These are phyloP conservation scores for Chamaea fasciata DNA, from an alignment of 2,113 vertebrate genomes.

Conservation along the genomic window DNA sequence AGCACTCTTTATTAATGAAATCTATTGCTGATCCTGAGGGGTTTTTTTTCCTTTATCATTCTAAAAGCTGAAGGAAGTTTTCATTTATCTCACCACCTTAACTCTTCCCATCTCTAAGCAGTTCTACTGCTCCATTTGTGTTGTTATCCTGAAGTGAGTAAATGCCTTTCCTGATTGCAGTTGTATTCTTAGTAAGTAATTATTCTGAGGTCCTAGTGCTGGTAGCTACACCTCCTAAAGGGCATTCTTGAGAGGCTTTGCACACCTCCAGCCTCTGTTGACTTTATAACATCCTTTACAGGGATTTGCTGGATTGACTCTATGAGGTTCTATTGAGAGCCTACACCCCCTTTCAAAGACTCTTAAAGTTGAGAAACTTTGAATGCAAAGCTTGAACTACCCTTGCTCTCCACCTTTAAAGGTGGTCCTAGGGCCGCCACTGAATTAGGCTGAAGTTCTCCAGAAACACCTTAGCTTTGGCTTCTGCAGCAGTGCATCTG, in stretches of 20 bases:
- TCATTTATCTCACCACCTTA: accelerated
- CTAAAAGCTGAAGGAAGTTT: not conserved
- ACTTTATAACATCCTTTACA: not conserved
- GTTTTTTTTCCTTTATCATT: not conserved
- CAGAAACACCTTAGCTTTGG: not conserved
- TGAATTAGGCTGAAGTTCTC: not conserved
- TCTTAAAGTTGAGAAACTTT: not conserved
- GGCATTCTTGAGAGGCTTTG: not conserved
- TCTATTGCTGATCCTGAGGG: not conserved
- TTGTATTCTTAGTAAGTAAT: not conserved
- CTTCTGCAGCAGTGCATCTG: not conserved
- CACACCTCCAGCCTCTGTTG: not conserved
- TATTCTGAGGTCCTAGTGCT: not conserved
- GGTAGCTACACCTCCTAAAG: not conserved
- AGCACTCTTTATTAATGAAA: not conserved
- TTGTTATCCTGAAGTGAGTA: not conserved
- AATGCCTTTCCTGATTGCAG: not conserved
- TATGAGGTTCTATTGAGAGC: not conserved
- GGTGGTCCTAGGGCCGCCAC: not conserved
- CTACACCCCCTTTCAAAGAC: not conserved
- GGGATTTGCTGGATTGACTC: not conserved
- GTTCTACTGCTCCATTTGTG: not conserved
- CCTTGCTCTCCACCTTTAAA: not conserved
- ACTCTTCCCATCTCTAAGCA: not conserved
- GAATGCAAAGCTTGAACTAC: not conserved